A percentile compares a stretch with the other conserved stretches of the same genome.
These are phyloP conservation scores for Micromussa lordhowensis DNA, from an alignment of 92 coral and sea anemone species.

Conservation along the genomic window DNA sequence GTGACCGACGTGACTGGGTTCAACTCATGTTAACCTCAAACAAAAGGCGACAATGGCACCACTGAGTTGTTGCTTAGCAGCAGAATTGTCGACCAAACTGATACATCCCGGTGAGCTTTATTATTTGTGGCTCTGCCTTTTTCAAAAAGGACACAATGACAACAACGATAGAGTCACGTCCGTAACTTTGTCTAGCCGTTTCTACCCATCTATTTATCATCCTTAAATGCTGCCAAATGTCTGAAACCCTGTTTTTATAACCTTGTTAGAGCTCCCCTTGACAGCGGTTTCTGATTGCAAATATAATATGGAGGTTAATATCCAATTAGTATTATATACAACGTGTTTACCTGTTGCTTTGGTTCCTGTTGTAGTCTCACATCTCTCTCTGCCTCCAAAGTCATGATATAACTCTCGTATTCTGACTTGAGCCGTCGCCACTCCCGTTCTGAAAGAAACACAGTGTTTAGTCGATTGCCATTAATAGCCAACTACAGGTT, in stretches of 20 bases:
- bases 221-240: background rate
- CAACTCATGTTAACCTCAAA: background rate
- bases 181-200: background rate
- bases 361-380: conserved; percentile 5
- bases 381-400: conserved; percentile 70
- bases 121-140: background rate
- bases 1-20: background rate
- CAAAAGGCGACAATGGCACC: background rate
- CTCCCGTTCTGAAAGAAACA: conserved; percentile 71
- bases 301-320: background rate
- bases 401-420: conserved; percentile 82
- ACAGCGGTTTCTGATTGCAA: conserved; percentile 1
- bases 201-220: background rate
- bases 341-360: conserved; percentile 3
- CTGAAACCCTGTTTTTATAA: conserved; percentile 7
- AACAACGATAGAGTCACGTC: background rate
- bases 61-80: background rate
- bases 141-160: background rate
- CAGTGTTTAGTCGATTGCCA: background rate
- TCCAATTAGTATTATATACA: background rate
- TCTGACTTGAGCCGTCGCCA: conserved; percentile 81
- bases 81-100: background rate
- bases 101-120: background rate
- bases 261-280: background rate
- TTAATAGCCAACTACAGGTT: background rate